Base-by-base conservation (phyloP, 1,140 invertebrate species). In the Catajapyx aquilonaris region DNA sequence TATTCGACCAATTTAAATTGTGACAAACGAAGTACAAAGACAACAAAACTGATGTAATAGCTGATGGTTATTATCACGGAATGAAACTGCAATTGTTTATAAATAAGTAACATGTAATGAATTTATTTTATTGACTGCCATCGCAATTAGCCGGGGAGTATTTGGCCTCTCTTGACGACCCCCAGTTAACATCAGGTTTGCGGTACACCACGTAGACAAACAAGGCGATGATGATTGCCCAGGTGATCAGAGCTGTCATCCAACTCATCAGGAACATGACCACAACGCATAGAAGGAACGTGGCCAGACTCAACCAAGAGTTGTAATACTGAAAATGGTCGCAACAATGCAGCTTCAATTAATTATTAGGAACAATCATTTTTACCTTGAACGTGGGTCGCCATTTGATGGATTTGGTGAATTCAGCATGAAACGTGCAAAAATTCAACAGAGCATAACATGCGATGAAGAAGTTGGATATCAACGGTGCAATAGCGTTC, bases 391-490 rank as follows among this genome's bases (percentile, higher is more conserved):
- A 53, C 11, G 49, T 47, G 28, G 50, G 52, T 39, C 51, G 39
- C 54, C 47, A 57, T 53, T 70, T 67, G 10, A 55, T 52, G 5
- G 52, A 50, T 40, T 56, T 54, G n/a, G 46, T 48, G 30, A 52
- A 32, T 5, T 43, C 43, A 13, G 48, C 43, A 52, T 71, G 65
- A 47, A 73, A 74, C 43, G 68, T 71, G 2, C 68, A 64, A 45
- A 67, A 73, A 52, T 73, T 73, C 38, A 74, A 68, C 5, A 73
- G 47, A 5, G 63, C 62, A 43, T 73, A 73, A 1, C 68, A 60
- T 46, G 68, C 69, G 30, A 73, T 51, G 49, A 73, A 74, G 68
- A n/a, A n/a, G n/a, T n/a, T n/a, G n/a, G n/a, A n/a, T n/a, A n/a
- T n/a, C n/a, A n/a, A n/a, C n/a, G n/a, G 68, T 11, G 71, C 71